Base-by-base conservation (phyloP, 2,113 vertebrate genomes). In the Psettodes erumei region DNA sequence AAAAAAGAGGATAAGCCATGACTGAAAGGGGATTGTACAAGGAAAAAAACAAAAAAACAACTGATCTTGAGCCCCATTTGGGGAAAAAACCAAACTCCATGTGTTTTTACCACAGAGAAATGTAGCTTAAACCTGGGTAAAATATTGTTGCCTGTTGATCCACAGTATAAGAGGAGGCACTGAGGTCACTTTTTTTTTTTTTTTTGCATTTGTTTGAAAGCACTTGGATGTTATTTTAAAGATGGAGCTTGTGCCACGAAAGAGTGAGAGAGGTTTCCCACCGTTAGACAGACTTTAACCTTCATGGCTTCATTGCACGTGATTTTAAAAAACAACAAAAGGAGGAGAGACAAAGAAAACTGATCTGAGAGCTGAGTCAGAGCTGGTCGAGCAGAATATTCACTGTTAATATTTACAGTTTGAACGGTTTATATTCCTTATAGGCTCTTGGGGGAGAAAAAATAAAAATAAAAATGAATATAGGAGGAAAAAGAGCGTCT, bases 151-250 rank as follows among this genome's bases (percentile, higher is more conserved):
- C 74, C 71, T 66, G 8, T 67, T 80, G 64, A 81, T 83, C 86
- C 71, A 75, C 88, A 82, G 80, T 77, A 67, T 23, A 81, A 83
- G 68, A 75, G 81, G 95, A 97, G 96, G 96, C 96, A 97, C 96
- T 95, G 93, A 93, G 84, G 93, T 96, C 82, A 69, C 92, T 61
- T 71, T 48, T 91, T 88, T 37, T 33, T 42, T 71, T 51, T 90
- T 71, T 71, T 83, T 87, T 88, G 53, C 67, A 77, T 88, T 81
- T 65, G 76, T 87, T 30, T 93, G 89, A 86, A 81, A 87, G 83
- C 78, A 81, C 75, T 85, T 75, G 13, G 35, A 56, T 67, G 65
- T 68, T 69, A 27, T 60, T 62, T 25, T 60, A 21, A 63, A 78
- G 55, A 74, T 78, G 40, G 43, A 74, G 60, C 60, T 80, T 82